These are phyloP conservation scores for Spilogale gracilis DNA, from an alignment of 2,113 vertebrate genomes.

Conservation along the genomic window DNA sequence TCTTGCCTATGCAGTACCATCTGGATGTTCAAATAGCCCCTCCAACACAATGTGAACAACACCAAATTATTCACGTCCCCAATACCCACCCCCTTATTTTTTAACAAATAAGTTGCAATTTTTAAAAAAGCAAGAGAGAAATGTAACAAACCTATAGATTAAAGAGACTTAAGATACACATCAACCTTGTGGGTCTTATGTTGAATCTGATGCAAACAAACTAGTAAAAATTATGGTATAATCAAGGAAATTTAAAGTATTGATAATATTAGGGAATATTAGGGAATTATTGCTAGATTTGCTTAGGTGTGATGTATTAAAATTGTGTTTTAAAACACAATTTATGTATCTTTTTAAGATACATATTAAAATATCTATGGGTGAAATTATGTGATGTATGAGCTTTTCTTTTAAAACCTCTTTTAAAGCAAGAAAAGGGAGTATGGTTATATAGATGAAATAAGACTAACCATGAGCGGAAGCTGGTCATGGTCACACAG, in stretches of 20 bases:
- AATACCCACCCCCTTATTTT: background rate
- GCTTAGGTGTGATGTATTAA: background rate
- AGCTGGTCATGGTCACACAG: background rate
- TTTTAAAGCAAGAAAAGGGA: background rate
- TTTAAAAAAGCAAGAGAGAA: background rate
- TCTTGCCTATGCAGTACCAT: background rate
- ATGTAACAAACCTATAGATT: background rate
- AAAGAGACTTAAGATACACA: background rate
- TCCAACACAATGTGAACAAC: background rate
- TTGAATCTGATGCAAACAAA: background rate
- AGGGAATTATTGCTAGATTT: background rate
- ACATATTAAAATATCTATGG: slow-evolving; percentile 11
- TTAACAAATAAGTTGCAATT: background rate
- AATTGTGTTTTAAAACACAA: background rate
- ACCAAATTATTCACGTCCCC: background rate
- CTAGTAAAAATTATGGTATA: background rate
- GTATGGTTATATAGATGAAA: background rate
- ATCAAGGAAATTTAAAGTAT: background rate
- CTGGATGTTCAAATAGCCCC: background rate
- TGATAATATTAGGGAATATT: background rate
- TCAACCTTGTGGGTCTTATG: background rate
- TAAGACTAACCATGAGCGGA: background rate
- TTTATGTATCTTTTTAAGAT: background rate
- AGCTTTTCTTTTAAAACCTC: background rate
- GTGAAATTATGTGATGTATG: background rate